These are phyloP conservation scores for Siphonodentalium dalli DNA, from an alignment of 2,888 invertebrate genomes.

Conservation along the genomic window DNA sequence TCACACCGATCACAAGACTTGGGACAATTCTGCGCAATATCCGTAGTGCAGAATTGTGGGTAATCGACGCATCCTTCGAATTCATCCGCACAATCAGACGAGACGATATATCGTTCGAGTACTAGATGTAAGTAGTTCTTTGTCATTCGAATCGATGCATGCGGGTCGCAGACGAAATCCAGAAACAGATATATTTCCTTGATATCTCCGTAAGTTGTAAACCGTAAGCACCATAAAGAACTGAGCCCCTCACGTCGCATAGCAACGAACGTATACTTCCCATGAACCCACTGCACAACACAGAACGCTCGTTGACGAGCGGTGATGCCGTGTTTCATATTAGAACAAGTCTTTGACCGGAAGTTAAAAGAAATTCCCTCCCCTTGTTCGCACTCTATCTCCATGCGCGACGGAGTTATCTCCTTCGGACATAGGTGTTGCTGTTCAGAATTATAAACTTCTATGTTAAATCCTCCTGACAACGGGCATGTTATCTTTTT, in stretches of 20 bases:
- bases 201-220: constrained; percentile 35
- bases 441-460: constrained; percentile 21
- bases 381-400: constrained; percentile 51
- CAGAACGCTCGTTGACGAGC: constrained; percentile 36
- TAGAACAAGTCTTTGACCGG: constrained; percentile 37
- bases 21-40: constrained; percentile 28
- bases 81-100: constrained; percentile 44
- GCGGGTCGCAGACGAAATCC: constrained; percentile 47
- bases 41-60: constrained; percentile 33
- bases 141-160: constrained; percentile 31
- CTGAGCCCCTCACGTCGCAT: constrained; percentile 29
- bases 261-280: constrained; percentile 40
- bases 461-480: constrained; percentile 36
- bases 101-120: constrained; percentile 31
- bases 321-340: constrained; percentile 29
- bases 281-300: constrained; percentile 43
- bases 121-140: constrained; percentile 29
- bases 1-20: constrained; percentile 34
- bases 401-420: constrained; percentile 39
- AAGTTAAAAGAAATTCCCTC: constrained; percentile 51
- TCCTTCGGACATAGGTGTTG: constrained; percentile 24
- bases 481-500: constrained; percentile 37
- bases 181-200: constrained; percentile 41
- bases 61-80: constrained; percentile 37
- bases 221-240: constrained; percentile 41